phyloP scores from a whole-genome alignment of 2,888 invertebrate genomes.

The Peribatodes rhomboidaria region DNA sequence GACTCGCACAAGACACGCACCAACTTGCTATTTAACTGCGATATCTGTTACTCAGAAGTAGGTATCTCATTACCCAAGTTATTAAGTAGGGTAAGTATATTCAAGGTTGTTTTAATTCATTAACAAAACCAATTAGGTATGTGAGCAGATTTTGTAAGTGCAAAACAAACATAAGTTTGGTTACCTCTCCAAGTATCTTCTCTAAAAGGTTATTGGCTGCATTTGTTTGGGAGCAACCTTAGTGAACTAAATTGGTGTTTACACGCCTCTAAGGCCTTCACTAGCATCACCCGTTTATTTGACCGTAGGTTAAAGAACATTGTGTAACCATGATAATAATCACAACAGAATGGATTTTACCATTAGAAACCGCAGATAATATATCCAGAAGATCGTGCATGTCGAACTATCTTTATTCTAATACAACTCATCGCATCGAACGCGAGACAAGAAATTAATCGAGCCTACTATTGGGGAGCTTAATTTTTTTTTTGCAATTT shows the following conservation, averaged over 20 bases:
- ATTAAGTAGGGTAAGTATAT: constrained; percentile 11
- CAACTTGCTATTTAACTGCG: not conserved
- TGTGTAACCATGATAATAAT: constrained; percentile 44
- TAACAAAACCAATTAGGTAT: constrained; percentile 13
- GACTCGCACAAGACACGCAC: not conserved
- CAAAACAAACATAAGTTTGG: constrained; percentile 13
- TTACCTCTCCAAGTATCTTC: constrained; percentile 11
- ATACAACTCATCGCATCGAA: too few relatives aligned
- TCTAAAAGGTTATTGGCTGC: constrained; percentile 12
- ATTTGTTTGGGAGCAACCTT: constrained; percentile 33
- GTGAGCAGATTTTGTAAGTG: constrained; percentile 13
- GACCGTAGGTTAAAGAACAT: constrained; percentile 40
- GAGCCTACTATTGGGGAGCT: too few relatives aligned
- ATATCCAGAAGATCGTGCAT: too few relatives aligned
- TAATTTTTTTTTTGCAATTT: too few relatives aligned
- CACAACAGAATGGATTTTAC: constrained; percentile 30
- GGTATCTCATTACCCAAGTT: constrained; percentile 3
- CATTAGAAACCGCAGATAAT: constrained; percentile 3
- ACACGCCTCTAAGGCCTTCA: constrained; percentile 62
- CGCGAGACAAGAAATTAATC: too few relatives aligned
- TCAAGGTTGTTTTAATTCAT: constrained; percentile 12
- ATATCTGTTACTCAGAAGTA: not conserved
- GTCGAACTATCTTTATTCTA: too few relatives aligned
- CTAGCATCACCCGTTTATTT: constrained; percentile 52
- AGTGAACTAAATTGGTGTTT: constrained; percentile 55